Conservation (phyloP, 2,113 vertebrate species). For the Pleuronectes platessa region DNA sequence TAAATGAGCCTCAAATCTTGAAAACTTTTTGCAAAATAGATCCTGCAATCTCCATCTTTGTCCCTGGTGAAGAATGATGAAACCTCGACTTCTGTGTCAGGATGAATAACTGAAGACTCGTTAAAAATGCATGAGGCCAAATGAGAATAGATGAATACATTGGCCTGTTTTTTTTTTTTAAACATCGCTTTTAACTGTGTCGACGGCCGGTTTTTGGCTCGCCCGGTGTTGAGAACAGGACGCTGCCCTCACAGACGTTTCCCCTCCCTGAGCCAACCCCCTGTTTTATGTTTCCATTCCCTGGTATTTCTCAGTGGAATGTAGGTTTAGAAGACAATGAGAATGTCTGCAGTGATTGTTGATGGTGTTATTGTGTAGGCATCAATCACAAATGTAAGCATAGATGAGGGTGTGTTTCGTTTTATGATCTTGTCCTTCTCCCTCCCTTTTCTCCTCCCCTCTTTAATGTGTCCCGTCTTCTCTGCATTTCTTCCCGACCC, state of each 20-base stretch:
- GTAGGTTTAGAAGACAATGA: slow-evolving; percentile 75
- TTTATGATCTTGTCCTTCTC: slow-evolving; percentile 48
- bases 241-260: slow-evolving; percentile 35
- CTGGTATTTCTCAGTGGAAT: slow-evolving; percentile 58
- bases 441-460: slow-evolving; percentile 9
- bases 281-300: slow-evolving; percentile 55
- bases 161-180: slow-evolving; percentile 35
- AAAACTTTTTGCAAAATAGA: slow-evolving; percentile 25
- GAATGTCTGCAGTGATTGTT: slow-evolving; percentile 72
- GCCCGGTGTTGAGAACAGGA: slow-evolving; percentile 69
- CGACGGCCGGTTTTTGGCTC: slow-evolving; percentile 25
- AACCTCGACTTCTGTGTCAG: slow-evolving; percentile 52
- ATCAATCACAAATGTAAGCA: slow-evolving; percentile 63
- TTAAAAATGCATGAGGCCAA: slow-evolving; percentile 67
- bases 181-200: slow-evolving; percentile 3
- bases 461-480: slow-evolving; percentile 22
- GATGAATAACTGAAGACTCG: slow-evolving; percentile 62
- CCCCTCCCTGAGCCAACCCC: slow-evolving; percentile 34
- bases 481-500: slow-evolving; percentile 30
- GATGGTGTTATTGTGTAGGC: slow-evolving; percentile 70
- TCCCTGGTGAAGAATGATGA: slow-evolving; percentile 49
- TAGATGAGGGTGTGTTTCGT: slow-evolving; percentile 62
- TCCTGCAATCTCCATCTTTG: slow-evolving; percentile 39
- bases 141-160: slow-evolving; percentile 53
- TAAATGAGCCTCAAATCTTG: slow-evolving; percentile 7